Base-by-base conservation (phyloP, 2,113 vertebrate species). In the Odocoileus virginianus region DNA sequence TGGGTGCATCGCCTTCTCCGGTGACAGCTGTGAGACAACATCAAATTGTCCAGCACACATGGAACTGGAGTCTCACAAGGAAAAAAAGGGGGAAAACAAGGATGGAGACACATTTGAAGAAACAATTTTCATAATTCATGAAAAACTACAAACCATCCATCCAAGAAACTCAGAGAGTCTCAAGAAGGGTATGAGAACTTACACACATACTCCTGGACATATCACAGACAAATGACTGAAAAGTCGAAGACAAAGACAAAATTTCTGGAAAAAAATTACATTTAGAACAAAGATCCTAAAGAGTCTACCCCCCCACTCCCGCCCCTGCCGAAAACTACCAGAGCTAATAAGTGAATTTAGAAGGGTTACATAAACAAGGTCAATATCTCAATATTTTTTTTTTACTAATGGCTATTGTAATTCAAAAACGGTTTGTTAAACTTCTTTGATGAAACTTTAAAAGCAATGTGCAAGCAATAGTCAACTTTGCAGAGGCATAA, bases 11-110 rank as follows among this genome's bases (percentile, higher is more conserved):
- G 4, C 52, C 52, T 52, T 52, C 52, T 52, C 52, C 15, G 15
- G 14, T 16, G 47, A 50, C 28, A n/a, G 15, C 40, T 78, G 43
- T 28, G 74, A 45, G 74, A 43, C 2, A 2, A 28, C 16, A 4
- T 9, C 74, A 28, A 28, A 45, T 28, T 27, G 25, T 45, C 1
- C 0, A 7, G 36, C n/a, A 71, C 1, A 28, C 25, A 1, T 45
- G 7, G 8, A 16, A 9, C 9, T 28, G 25, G 74, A 28, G 74
- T 45, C 74, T 78, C 14, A 78, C 8, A 7, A 45, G 43, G 25
- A 19, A 17, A 13, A 23, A 71, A 21, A 40, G n/a, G 6, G 43
- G 0, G 14, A 16, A 78, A 78, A 28, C 74, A 78, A 25, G 13
- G 14, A 4, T 78, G 25, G 45, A 78, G 25, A 15, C 74, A 28